These are phyloP conservation scores for Pelagia noctiluca DNA, from an alignment of 30 jellyfish, hydroid and myxozoan genomes.

Conservation along the genomic window DNA sequence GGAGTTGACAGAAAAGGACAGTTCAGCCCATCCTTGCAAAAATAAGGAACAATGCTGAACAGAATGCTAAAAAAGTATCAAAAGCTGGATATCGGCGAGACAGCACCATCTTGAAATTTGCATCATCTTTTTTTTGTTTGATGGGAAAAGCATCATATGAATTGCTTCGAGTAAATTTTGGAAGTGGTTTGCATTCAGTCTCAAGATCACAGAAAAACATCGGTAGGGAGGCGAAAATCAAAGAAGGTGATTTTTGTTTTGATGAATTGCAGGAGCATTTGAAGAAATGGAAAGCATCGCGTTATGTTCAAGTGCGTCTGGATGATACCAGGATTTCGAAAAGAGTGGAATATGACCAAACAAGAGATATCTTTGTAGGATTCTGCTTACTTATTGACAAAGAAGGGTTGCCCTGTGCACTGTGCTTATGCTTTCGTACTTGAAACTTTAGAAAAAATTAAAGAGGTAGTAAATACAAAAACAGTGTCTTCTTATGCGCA, in stretches of 20 bases:
- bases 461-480: constrained; percentile 14
- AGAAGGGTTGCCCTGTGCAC: background rate
- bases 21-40: background rate
- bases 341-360: constrained; percentile 45
- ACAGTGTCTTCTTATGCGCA: constrained; percentile 28
- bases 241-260: constrained; percentile 55
- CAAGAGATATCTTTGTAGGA: constrained; percentile 33
- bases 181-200: constrained; percentile 12
- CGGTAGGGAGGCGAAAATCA: constrained; percentile 5
- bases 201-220: constrained; percentile 11
- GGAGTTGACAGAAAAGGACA: background rate
- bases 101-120: constrained; percentile 12
- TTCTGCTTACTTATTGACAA: constrained; percentile 25
- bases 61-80: background rate
- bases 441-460: constrained; percentile 3
- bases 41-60: background rate
- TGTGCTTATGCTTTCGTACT: constrained; percentile 13
- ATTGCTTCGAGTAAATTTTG: constrained; percentile 10
- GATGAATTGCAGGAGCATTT: constrained; percentile 51
- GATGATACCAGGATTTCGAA: constrained; percentile 56
- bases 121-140: constrained; percentile 17
- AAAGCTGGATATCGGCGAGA: constrained; percentile 14
- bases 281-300: constrained; percentile 34
- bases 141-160: constrained; percentile 39
- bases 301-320: constrained; percentile 29